These are phyloP conservation scores for Gobio gobio DNA, from an alignment of 2,113 vertebrate species.

Conservation along the genomic window DNA sequence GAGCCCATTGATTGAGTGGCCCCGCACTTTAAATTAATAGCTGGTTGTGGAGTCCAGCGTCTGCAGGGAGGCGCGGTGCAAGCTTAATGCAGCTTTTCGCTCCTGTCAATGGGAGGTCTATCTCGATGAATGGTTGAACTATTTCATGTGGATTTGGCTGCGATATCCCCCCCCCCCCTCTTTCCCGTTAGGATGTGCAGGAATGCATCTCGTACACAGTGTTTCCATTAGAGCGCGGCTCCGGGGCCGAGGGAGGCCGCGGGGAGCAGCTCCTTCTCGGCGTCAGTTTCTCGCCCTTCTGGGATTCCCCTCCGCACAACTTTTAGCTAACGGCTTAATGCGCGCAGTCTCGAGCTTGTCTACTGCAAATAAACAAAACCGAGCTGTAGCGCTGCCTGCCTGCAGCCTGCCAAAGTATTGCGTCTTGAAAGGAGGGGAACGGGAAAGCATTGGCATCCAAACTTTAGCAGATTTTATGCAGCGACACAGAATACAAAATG, in stretches of 20 bases:
- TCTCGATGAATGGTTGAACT: constrained; percentile 83
- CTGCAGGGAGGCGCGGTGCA: constrained; percentile 56
- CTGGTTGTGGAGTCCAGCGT: constrained; percentile 54
- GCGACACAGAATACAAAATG: background rate
- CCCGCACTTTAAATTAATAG: constrained; percentile 65
- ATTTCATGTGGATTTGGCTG: constrained; percentile 89
- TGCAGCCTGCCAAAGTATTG: constrained; percentile 5
- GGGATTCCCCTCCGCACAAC: constrained; percentile 76
- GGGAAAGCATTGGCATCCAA: no score
- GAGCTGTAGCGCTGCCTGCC: constrained; percentile 4
- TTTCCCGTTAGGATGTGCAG: constrained; percentile 86
- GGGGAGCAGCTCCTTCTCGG: constrained; percentile 83
- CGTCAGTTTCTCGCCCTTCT: constrained; percentile 87
- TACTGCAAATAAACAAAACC: constrained; percentile 84
- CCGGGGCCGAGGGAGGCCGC: constrained; percentile 79
- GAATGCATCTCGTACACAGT: constrained; percentile 90
- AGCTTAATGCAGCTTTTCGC: constrained; percentile 72
- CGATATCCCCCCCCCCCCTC: constrained; percentile 63
- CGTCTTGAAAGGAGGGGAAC: background rate
- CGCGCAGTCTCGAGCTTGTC: constrained; percentile 78
- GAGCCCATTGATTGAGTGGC: constrained; percentile 62
- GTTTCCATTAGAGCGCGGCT: constrained; percentile 90
- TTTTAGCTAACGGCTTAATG: constrained; percentile 78
- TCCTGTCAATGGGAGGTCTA: constrained; percentile 86
- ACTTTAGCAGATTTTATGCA: background rate